Conservation (phyloP, 2,113 vertebrate species). For the Pteropus alecto region DNA sequence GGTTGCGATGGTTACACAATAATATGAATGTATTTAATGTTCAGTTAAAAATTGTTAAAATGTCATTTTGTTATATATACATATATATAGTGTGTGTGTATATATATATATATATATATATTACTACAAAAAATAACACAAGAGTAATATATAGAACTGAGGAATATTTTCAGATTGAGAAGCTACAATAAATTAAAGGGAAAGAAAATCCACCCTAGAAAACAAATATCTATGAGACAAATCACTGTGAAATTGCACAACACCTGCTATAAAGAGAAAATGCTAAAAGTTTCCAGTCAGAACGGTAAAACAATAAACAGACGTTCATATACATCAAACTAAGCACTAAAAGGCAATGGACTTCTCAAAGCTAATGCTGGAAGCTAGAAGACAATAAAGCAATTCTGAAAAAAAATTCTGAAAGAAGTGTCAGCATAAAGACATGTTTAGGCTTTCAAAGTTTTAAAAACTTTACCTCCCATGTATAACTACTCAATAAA, state of each 20-base stretch:
- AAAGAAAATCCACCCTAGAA: background rate
- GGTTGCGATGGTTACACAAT: background rate
- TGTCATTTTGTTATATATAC: background rate
- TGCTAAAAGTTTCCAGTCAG: background rate
- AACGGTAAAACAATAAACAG: background rate
- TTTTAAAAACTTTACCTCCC: background rate
- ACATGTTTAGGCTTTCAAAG: background rate
- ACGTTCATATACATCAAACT: background rate
- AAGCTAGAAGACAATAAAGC: background rate
- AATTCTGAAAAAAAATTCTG: background rate
- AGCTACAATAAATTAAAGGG: background rate
- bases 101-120: no score
- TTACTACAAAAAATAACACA: background rate
- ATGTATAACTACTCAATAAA: background rate
- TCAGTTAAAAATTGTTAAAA: background rate
- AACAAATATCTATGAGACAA: background rate
- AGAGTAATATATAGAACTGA: background rate
- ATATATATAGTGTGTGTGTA: no score
- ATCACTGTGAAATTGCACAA: background rate
- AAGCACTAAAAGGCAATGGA: background rate
- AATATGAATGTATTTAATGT: background rate
- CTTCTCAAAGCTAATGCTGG: background rate
- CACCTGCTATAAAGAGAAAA: background rate
- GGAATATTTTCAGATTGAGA: background rate
- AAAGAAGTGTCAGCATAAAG: background rate